phyloP scores from a whole-genome alignment of 2,797 vertebrate genomes.

The Gymnodraco acuticeps region DNA sequence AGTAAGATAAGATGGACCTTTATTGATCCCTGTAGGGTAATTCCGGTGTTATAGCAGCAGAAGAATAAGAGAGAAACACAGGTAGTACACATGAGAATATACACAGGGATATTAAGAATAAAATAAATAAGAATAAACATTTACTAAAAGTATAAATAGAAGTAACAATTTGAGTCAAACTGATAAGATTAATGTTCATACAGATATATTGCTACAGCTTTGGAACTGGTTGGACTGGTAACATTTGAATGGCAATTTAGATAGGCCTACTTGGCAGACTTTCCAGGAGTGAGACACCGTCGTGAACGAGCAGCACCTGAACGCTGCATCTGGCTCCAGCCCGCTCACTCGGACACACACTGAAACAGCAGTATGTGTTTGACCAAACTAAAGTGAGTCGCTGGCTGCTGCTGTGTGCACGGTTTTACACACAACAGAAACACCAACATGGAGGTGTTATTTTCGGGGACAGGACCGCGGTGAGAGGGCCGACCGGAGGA shows the following conservation, averaged over 20 bases:
- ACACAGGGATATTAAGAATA: too few species aligned
- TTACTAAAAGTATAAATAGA: too few species aligned
- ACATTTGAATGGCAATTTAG: neutral
- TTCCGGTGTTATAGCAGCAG: too few species aligned
- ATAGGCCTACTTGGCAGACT: neutral
- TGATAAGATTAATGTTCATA: too few species aligned
- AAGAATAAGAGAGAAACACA: too few species aligned
- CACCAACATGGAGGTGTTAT: conserved; percentile 20
- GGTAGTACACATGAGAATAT: too few species aligned
- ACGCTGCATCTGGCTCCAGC: conserved; percentile 58
- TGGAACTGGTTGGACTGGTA: neutral
- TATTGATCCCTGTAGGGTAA: too few species aligned
- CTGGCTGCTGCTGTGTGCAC: conserved; percentile 14
- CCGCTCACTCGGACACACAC: conserved; percentile 44
- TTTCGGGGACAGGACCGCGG: neutral
- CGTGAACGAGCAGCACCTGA: conserved; percentile 58
- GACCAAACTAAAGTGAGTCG: conserved; percentile 13
- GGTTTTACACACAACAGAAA: neutral
- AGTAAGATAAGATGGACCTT: too few species aligned
- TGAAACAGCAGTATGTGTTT: conserved; percentile 35
- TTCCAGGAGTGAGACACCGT: neutral
- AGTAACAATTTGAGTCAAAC: too few species aligned
- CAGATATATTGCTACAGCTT: neutral
- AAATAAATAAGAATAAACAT: too few species aligned
- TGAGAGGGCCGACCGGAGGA: conserved; percentile 7